These are phyloP conservation scores for Aspidoscelis tigris DNA, from an alignment of 2,113 vertebrate species.

Conservation along the genomic window DNA sequence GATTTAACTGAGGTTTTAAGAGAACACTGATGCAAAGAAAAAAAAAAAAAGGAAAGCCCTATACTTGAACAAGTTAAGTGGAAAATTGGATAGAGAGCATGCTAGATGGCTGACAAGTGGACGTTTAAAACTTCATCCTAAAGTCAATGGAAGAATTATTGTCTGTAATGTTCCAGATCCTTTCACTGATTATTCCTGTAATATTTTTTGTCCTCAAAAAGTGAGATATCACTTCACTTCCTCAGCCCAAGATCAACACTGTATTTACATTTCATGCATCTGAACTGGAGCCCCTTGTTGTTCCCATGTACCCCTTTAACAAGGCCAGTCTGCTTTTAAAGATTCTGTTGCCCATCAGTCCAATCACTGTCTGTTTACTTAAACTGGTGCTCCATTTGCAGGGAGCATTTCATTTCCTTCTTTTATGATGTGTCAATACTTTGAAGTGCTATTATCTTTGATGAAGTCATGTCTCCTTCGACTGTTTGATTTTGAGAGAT, in stretches of 20 bases:
- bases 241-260: not conserved
- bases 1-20: not conserved
- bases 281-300: not conserved
- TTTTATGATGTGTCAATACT: not conserved
- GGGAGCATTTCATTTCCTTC: not conserved
- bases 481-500: not conserved
- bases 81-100: not conserved
- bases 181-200: not conserved
- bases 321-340: not conserved
- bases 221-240: not conserved
- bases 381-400: not conserved
- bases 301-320: not conserved
- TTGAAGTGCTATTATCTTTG: not conserved
- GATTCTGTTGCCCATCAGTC: not conserved
- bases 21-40: fast-evolving
- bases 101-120: not conserved
- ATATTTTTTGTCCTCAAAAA: not conserved
- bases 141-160: not conserved
- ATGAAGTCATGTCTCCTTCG: not conserved
- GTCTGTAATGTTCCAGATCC: not conserved
- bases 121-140: not conserved
- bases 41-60: not conserved
- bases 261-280: not conserved
- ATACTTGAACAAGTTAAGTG: not conserved
- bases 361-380: not conserved